Evolutionary conservation across 1,140 invertebrate species (phyloP).

Genomic region (Calliphora vicina): DNA sequence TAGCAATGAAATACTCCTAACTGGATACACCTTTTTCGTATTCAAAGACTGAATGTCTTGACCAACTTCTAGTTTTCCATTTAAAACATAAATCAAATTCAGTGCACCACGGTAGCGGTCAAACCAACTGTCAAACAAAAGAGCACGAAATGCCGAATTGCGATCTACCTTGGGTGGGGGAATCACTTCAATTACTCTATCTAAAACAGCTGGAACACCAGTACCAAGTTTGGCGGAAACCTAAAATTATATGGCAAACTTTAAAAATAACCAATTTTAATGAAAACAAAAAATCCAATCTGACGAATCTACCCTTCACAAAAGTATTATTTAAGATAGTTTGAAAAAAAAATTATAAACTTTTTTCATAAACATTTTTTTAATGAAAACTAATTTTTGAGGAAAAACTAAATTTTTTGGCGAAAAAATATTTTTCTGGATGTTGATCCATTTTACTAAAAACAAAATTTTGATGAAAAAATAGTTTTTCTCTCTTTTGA

Average conservation of each 20-base stretch:
- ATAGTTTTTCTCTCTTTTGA: background rate
- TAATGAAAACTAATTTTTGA: too few relatives aligned
- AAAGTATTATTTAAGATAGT: too few relatives aligned
- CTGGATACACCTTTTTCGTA: constrained; percentile 77
- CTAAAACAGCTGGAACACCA: constrained; percentile 79
- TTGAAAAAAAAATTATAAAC: too few relatives aligned
- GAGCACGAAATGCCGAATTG: constrained; percentile 74
- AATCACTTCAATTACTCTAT: constrained; percentile 80
- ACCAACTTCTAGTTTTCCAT: constrained; percentile 76
- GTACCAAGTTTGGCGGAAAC: constrained; percentile 91
- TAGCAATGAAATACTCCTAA: constrained; percentile 82
- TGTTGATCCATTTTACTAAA: too few relatives aligned
- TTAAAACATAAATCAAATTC: constrained; percentile 79
- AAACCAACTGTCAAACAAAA: constrained; percentile 96
- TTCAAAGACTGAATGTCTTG: constrained; percentile 67
- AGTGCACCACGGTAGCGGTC: constrained; percentile 88
- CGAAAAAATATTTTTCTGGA: too few relatives aligned
- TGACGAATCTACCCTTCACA: too few relatives aligned
- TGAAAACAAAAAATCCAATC: too few relatives aligned
- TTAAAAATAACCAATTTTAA: too few relatives aligned
- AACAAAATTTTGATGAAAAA: too few relatives aligned
- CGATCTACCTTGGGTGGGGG: constrained; percentile 75
- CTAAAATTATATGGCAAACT: too few relatives aligned
- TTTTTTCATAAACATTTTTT: too few relatives aligned
- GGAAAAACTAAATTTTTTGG: too few relatives aligned